Base-by-base conservation (phyloP, 2,888 invertebrate genomes). In the Hololepta plana region DNA sequence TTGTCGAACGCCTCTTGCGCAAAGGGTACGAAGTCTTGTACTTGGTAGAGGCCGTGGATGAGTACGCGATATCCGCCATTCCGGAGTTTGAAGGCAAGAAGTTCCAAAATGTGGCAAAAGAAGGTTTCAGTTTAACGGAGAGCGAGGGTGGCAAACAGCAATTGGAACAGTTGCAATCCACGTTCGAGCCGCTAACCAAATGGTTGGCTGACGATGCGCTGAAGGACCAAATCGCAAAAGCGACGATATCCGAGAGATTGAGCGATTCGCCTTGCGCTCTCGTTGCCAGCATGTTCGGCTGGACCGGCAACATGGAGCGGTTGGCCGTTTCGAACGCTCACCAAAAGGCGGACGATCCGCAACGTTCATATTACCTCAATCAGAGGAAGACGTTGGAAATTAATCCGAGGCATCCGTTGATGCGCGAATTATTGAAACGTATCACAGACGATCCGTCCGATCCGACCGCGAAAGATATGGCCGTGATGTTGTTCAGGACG, bases 291-390 rank as follows among this genome's bases (percentile, higher is more conserved):
- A 77, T 84, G 63, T 96, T 90, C 59, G 95, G 95, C 39, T 96
- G 95, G 95, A 93, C 95, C 42, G 96, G 95, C 44, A 96, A 96
- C 58, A 96, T 98, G 96, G 96, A 96, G 61, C 69, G 96, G 25
- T 69, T 96, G 37, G 91, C 95, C 35, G 59, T 82, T 35, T 81
- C 84, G 23, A 96, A 98, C 59, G 93, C 96, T 9, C 95, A 96
- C 56, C 90, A 93, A 54, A 96, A 96, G 53, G 55, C 76, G 3
- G 84, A 93, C 47, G 91, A 93, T 60, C 79, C 85, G 16, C 84
- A 88, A 49, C 74, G 85, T 46, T 68, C 69, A 42, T 82, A 85
- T 53, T 88, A 93, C 53, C 60, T 90, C 22, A 77, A 73, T 47
- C 91, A 93, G 57, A 95, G 88, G 71, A 98, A 96, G 60, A 84